Conservation (phyloP, 92 coral and sea anemone species). For the Phenganax marumi region DNA sequence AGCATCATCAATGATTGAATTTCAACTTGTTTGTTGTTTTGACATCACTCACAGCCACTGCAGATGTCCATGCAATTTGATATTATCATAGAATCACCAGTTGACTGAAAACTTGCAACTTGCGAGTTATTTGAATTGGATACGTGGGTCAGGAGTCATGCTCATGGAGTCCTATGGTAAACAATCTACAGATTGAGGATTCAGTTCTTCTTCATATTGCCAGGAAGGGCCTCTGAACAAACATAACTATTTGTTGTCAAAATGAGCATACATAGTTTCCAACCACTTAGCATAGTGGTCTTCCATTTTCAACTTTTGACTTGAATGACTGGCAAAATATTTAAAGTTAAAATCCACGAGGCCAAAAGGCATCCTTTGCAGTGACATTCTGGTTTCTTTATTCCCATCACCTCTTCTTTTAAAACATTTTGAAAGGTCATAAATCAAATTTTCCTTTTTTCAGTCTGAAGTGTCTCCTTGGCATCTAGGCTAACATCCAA, state of each 20-base stretch:
- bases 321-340: not conserved
- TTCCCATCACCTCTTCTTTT: not conserved
- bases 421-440: slow-evolving; percentile 34
- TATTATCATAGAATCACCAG: not conserved
- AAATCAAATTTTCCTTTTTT: slow-evolving; percentile 43
- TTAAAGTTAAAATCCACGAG: not conserved
- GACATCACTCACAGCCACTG: too few relatives aligned
- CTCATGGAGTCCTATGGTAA: not conserved
- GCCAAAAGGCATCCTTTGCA: slow-evolving; percentile 10
- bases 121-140: not conserved
- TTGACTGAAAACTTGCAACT: not conserved
- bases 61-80: not conserved
- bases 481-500: slow-evolving; percentile 43
- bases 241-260: slow-evolving; percentile 63
- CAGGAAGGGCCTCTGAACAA: slow-evolving; percentile 56
- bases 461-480: slow-evolving; percentile 47
- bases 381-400: not conserved
- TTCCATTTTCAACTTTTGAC: slow-evolving; percentile 53
- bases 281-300: slow-evolving; percentile 60
- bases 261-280: slow-evolving; percentile 62
- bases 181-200: not conserved
- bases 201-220: slow-evolving; percentile 1
- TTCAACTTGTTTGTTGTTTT: not conserved
- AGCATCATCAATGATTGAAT: not conserved
- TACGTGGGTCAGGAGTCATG: not conserved